A percentile compares a stretch with the other conserved stretches of the same genome.
Evolutionary conservation across 2,888 invertebrate species (phyloP).

Genomic region (Eupithecia insigniata): DNA sequence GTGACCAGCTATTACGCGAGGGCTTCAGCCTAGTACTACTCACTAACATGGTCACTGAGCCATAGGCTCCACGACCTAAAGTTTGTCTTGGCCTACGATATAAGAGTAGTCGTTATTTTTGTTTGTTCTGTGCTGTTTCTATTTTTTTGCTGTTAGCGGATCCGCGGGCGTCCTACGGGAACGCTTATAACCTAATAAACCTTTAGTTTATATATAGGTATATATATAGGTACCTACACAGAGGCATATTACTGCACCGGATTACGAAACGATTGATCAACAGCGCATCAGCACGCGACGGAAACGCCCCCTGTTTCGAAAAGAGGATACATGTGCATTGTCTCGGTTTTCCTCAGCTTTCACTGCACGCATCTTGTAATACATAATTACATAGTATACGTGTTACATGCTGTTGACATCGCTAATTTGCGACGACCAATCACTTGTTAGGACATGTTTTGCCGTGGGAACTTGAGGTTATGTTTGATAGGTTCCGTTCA

Average conservation of each 20-base stretch:
- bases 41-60: too few relatives aligned
- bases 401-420: conserved; percentile 55
- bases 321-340: conserved; percentile 59
- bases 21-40: too few relatives aligned
- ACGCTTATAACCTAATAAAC: neutral
- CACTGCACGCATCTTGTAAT: conserved; percentile 58
- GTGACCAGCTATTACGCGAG: too few relatives aligned
- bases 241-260: neutral
- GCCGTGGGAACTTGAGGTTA: conserved; percentile 39
- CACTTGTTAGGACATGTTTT: conserved; percentile 43
- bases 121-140: too few relatives aligned
- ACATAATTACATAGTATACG: conserved; percentile 53
- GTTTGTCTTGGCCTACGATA: too few relatives aligned
- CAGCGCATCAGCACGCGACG: conserved; percentile 38
- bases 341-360: conserved; percentile 63
- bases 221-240: neutral
- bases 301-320: conserved; percentile 56
- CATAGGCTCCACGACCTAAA: too few relatives aligned
- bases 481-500: conserved; percentile 35
- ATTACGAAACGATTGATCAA: conserved; percentile 37
- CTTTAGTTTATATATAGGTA: neutral
- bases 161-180: neutral
- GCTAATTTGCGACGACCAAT: conserved; percentile 46
- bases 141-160: too few relatives aligned
- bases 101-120: too few relatives aligned